Conservation (phyloP, 2,888 invertebrate genomes). For the Bombylius discolor region DNA sequence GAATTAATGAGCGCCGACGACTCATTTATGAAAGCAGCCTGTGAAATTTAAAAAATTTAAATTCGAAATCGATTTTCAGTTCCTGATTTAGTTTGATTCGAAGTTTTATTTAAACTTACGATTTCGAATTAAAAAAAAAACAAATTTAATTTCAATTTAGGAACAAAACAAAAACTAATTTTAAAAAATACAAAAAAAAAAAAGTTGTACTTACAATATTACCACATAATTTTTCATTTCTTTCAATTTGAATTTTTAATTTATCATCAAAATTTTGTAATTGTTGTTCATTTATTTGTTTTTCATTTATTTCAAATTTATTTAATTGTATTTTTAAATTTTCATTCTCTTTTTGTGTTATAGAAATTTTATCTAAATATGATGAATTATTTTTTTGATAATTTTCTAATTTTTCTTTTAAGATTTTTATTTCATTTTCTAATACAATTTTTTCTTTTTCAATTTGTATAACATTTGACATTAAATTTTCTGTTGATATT, state of each 20-base stretch:
- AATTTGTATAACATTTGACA: not conserved
- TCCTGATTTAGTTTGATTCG: too few relatives aligned
- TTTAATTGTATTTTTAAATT: not conserved
- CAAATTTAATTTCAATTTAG: too few relatives aligned
- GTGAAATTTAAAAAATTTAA: too few relatives aligned
- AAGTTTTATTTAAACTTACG: too few relatives aligned
- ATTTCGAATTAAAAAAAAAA: too few relatives aligned
- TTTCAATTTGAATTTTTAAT: not conserved
- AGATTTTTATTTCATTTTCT: not conserved
- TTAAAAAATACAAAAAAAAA: not conserved
- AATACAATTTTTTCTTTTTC: constrained; percentile 1
- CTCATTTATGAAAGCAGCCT: too few relatives aligned
- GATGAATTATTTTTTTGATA: too few relatives aligned
- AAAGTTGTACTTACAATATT: not conserved
- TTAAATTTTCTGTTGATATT: constrained; percentile 1
- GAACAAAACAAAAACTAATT: too few relatives aligned
- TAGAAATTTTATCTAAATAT: not conserved
- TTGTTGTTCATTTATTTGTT: not conserved
- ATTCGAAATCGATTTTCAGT: too few relatives aligned
- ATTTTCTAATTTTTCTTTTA: too few relatives aligned
- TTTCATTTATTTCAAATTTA: not conserved
- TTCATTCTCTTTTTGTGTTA: not conserved
- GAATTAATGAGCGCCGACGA: too few relatives aligned
- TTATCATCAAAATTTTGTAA: not conserved
- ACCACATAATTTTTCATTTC: not conserved